A percentile compares a stretch with the other conserved stretches of the same genome.
These are phyloP conservation scores for Drosophila novamexicana DNA, from an alignment of 1,140 invertebrate genomes.

Conservation along the genomic window DNA sequence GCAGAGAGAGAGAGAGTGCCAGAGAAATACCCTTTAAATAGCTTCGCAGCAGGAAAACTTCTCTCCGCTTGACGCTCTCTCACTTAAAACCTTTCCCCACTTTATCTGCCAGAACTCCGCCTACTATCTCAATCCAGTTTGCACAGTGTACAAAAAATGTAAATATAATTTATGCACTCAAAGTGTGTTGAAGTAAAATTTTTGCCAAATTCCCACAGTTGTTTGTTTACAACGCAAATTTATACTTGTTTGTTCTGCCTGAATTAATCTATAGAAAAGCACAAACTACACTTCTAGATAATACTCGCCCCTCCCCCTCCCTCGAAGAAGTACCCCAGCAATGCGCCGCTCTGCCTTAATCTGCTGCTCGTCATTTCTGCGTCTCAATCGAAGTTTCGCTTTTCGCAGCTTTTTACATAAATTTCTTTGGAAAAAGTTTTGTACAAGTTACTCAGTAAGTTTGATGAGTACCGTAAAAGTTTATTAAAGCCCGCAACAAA, in stretches of 20 bases:
- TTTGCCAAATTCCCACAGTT: constrained; percentile 19
- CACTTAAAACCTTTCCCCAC: no score
- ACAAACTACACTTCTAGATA: constrained; percentile 37
- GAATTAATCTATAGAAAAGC: constrained; percentile 70
- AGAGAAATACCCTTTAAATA: no score
- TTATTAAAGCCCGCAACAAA: constrained; percentile 68
- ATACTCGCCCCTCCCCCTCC: neutral
- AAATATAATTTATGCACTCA: constrained; percentile 32
- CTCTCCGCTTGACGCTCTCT: no score
- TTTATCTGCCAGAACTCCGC: no score
- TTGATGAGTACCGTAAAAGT: constrained; percentile 75
- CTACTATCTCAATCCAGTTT: no score
- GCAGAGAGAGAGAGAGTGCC: no score
- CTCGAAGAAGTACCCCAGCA: neutral
- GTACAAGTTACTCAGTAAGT: constrained; percentile 64
- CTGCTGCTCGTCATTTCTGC: constrained; percentile 42
- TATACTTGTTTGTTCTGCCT: constrained; percentile 42
- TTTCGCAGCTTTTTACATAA: constrained; percentile 62
- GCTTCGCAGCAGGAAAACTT: no score
- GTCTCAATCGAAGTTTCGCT: constrained; percentile 56
- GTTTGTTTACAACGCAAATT: constrained; percentile 41
- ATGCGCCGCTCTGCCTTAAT: neutral
- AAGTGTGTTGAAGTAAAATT: constrained; percentile 1
- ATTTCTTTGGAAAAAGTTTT: constrained; percentile 61
- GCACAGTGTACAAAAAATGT: constrained; percentile 33